Evolutionary conservation across 2,797 vertebrate genomes (phyloP).

Genomic region (Arctocebus calabarensis): DNA sequence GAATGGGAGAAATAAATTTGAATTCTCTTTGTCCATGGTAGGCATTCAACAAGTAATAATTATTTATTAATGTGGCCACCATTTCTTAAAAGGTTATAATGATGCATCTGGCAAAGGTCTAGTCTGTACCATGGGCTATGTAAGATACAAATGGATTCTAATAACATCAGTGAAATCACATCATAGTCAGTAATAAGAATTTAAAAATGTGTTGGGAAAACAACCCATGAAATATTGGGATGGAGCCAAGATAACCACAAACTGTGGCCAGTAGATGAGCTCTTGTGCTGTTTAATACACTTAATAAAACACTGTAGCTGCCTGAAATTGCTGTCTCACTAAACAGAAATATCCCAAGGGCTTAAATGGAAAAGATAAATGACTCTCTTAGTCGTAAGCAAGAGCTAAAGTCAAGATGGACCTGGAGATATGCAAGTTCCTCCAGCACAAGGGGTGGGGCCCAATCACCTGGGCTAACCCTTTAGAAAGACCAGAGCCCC

Average conservation of each 20-base stretch:
- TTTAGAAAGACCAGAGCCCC: background rate
- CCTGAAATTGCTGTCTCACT: background rate
- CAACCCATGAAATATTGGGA: slow-evolving; percentile 60
- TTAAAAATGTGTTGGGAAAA: slow-evolving; percentile 70
- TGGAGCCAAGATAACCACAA: slow-evolving; percentile 61
- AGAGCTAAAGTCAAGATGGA: background rate
- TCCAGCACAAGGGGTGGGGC: background rate
- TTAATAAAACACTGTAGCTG: slow-evolving; percentile 59
- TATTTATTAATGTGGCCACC: background rate
- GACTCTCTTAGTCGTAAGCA: background rate
- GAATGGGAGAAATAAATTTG: background rate
- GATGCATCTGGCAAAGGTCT: slow-evolving; percentile 40
- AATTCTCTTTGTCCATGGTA: background rate
- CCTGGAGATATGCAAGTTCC: background rate
- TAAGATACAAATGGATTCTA: slow-evolving; percentile 59
- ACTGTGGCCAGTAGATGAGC: slow-evolving; percentile 50
- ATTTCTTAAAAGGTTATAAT: background rate
- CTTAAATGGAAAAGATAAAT: slow-evolving; percentile 15
- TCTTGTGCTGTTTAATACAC: slow-evolving; percentile 25
- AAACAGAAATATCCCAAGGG: slow-evolving; percentile 14
- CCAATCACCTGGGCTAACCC: background rate
- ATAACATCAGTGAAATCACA: slow-evolving; percentile 55
- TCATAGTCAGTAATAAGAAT: slow-evolving; percentile 60
- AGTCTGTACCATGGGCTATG: background rate
- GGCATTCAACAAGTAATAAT: background rate